These are phyloP conservation scores for Danio tinwini DNA, from an alignment of 2,797 vertebrate species.

Conservation along the genomic window DNA sequence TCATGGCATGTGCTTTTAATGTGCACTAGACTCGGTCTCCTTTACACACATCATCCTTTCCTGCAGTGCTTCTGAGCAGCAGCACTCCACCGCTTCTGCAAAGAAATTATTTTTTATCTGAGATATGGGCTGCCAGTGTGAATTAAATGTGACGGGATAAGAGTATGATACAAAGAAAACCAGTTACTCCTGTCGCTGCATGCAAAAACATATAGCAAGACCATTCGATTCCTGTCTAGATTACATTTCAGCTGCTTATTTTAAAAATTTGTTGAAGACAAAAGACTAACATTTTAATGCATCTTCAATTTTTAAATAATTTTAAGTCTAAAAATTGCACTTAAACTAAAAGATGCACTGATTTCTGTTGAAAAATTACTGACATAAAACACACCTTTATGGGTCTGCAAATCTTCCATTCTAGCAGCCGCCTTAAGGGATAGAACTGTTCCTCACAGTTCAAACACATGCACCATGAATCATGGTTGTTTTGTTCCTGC, in stretches of 20 bases:
- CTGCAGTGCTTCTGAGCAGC: neutral
- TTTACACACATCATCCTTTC: neutral
- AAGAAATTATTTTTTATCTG: neutral
- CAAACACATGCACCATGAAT: constrained; percentile 10
- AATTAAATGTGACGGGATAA: neutral
- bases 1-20: constrained; percentile 7
- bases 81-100: neutral
- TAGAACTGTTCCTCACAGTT: constrained; percentile 1
- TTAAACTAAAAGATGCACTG: too few species aligned
- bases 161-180: neutral
- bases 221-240: neutral
- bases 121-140: constrained; percentile 5
- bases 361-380: neutral
- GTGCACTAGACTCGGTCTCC: constrained; percentile 5
- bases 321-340: too few species aligned
- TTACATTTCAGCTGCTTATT: neutral
- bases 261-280: neutral
- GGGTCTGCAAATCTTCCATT: constrained; percentile 1
- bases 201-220: neutral
- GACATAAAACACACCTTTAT: neutral
- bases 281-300: neutral
- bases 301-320: neutral
- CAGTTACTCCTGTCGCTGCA: neutral
- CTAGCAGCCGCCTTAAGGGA: constrained; percentile 9
- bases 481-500: constrained; percentile 5